Percentiles rank a stretch among this genome's conserved stretches.
Evolutionary conservation across 37 sponge, comb jelly and placozoan species (phyloP).

Genomic region (Corticium candelabrum): DNA sequence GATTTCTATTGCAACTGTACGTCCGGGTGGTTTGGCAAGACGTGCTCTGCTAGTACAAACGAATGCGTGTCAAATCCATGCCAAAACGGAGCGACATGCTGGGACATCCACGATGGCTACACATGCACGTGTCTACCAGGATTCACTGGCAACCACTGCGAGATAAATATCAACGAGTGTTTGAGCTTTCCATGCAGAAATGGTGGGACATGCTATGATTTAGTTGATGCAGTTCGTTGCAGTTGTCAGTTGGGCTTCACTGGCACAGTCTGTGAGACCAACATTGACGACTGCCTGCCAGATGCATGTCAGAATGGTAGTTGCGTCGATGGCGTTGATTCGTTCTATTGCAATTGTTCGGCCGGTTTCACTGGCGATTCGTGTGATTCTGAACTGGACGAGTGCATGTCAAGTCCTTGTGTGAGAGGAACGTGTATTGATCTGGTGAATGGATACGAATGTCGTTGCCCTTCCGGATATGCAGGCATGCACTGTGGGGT

Average conservation of each 20-base stretch:
- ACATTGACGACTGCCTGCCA: too few relatives aligned
- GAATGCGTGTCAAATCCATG: neutral
- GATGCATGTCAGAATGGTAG: too few relatives aligned
- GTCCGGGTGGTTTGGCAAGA: conserved; percentile 5
- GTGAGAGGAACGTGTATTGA: conserved; percentile 12
- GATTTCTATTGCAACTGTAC: conserved; percentile 13
- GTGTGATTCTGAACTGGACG: neutral
- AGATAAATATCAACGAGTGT: too few relatives aligned
- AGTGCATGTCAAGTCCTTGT: neutral
- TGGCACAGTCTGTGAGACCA: too few relatives aligned
- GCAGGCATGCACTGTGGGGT: conserved; percentile 2
- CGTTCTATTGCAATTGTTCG: neutral
- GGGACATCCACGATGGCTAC: neutral
- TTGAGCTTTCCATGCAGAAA: conserved; percentile 17
- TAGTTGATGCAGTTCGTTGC: too few relatives aligned
- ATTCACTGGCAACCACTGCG: neutral
- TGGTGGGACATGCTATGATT: conserved; percentile 19
- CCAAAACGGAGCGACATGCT: neutral
- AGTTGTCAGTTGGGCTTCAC: too few relatives aligned
- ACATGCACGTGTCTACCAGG: neutral
- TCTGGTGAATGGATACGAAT: conserved; percentile 1
- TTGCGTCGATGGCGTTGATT: too few relatives aligned
- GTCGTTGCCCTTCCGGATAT: conserved; percentile 3
- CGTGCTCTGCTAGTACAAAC: conserved; percentile 1
- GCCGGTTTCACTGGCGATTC: neutral